Evolutionary conservation across 2,113 vertebrate genomes (phyloP).

Genomic region (Ptychochromis oligacanthus): DNA sequence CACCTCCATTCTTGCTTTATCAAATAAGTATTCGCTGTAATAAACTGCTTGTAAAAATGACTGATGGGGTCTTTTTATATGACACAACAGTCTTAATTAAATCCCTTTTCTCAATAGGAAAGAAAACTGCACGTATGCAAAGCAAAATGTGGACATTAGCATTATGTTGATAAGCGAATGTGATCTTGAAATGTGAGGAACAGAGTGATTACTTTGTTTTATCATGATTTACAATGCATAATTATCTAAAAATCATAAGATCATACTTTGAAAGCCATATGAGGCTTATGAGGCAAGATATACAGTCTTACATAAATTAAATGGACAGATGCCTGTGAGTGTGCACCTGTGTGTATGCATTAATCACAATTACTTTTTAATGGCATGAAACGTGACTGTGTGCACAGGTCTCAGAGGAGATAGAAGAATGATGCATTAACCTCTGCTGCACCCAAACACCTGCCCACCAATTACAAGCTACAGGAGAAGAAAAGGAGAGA

Average conservation of each 20-base stretch:
- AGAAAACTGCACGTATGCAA: not conserved
- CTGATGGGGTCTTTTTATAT: not conserved
- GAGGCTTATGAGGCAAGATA: not conserved
- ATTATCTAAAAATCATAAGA: not conserved
- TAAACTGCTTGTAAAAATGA: not conserved
- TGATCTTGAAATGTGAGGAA: not conserved
- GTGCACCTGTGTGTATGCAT: conserved; percentile 9
- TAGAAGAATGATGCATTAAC: conserved; percentile 52
- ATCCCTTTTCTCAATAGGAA: not conserved
- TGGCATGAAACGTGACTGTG: conserved; percentile 35
- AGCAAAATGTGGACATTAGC: not conserved
- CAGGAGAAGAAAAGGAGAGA: not conserved
- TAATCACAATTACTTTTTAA: conserved; percentile 65
- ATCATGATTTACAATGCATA: conserved; percentile 4
- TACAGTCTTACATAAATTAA: conserved; percentile 17
- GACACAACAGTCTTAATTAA: not conserved
- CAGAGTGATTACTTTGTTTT: not conserved
- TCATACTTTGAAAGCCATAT: not conserved
- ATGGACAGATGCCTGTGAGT: not conserved
- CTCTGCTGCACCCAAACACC: conserved; percentile 58
- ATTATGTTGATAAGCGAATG: not conserved
- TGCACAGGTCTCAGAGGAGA: conserved; percentile 40
- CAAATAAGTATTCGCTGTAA: not conserved
- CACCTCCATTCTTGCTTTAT: not conserved
- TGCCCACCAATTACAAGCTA: conserved; percentile 38